Percentiles rank a stretch among this genome's conserved stretches.
phyloP scores from a whole-genome alignment of 1,140 invertebrate genomes.

The Trichogramma pretiosum region DNA sequence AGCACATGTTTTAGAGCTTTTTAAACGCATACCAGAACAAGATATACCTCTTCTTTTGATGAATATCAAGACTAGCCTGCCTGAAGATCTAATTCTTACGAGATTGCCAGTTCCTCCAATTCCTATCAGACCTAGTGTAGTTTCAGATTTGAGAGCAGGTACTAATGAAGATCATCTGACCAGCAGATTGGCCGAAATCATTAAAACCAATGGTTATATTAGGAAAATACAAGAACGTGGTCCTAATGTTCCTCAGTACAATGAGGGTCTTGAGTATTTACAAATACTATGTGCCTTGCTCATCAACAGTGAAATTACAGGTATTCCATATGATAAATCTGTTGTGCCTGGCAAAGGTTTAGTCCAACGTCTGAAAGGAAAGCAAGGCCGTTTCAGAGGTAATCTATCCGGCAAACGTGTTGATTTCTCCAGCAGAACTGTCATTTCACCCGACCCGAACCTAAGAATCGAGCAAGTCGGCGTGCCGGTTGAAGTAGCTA shows the following conservation, averaged over 20 bases:
- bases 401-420: conserved; percentile 98
- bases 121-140: conserved; percentile 90
- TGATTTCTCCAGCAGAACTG: conserved; percentile 94
- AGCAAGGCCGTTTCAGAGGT: conserved; percentile 97
- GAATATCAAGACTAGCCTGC: conserved; percentile 67
- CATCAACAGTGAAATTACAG: conserved; percentile 95
- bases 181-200: conserved; percentile 94
- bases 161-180: conserved; percentile 99
- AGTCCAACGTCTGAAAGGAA: conserved; percentile 91
- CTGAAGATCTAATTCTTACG: conserved; percentile 86
- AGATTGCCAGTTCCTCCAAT: conserved; percentile 92
- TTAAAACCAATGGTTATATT: conserved; percentile 92
- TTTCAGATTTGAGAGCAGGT: conserved; percentile 90
- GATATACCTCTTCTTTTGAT: conserved; percentile 90
- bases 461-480: conserved; percentile 96
- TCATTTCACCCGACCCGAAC: conserved; percentile 99
- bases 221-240: conserved; percentile 73
- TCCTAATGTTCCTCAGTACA: conserved; percentile 78
- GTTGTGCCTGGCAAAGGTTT: conserved; percentile 84
- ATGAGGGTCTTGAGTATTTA: conserved; percentile 95
- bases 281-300: conserved; percentile 90
- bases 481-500: conserved; percentile 91
- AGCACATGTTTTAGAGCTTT: conserved; percentile 46
- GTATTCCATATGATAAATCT: conserved; percentile 81
- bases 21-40: conserved; percentile 69